A percentile compares a stretch with the other conserved stretches of the same genome.
Conservation (phyloP, 2,888 invertebrate genomes). For the Pachymerium ferrugineum region DNA sequence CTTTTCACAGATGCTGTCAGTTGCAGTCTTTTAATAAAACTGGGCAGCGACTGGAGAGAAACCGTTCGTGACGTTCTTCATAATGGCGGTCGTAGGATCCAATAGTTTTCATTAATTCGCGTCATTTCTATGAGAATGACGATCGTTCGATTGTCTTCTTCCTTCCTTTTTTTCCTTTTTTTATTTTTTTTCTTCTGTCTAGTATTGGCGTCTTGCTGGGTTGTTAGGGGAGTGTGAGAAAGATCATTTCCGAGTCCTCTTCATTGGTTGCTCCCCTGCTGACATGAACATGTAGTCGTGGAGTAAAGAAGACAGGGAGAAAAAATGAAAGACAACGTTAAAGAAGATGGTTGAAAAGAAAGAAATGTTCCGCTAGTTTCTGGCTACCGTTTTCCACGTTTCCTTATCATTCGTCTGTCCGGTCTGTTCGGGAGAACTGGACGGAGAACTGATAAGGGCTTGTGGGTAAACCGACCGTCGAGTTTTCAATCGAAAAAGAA, state of each 20-base stretch:
- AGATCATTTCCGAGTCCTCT: slow-evolving; percentile 13
- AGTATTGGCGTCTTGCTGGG: neutral
- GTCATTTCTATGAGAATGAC: slow-evolving; percentile 3
- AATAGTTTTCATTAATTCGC: neutral
- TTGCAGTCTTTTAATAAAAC: neutral
- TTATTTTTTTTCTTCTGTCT: neutral
- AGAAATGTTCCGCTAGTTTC: neutral
- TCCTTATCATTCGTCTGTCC: slow-evolving; percentile 46
- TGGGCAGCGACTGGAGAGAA: neutral
- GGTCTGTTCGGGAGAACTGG: slow-evolving; percentile 44
- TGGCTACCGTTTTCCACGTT: slow-evolving; percentile 40
- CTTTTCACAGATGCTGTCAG: neutral
- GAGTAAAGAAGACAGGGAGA: neutral
- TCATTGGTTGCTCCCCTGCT: slow-evolving; percentile 9
- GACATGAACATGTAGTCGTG: neutral
- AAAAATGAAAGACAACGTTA: slow-evolving; percentile 1
- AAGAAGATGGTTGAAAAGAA: neutral
- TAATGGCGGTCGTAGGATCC: neutral
- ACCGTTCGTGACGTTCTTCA: neutral
- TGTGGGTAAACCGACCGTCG: slow-evolving; percentile 39
- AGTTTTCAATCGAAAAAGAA: neutral
- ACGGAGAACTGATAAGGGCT: slow-evolving; percentile 49
- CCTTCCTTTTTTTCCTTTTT: neutral
- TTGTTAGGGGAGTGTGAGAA: neutral
- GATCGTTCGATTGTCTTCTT: neutral